Conservation (phyloP, 2,797 vertebrate genomes). For the Ceryle rudis region DNA sequence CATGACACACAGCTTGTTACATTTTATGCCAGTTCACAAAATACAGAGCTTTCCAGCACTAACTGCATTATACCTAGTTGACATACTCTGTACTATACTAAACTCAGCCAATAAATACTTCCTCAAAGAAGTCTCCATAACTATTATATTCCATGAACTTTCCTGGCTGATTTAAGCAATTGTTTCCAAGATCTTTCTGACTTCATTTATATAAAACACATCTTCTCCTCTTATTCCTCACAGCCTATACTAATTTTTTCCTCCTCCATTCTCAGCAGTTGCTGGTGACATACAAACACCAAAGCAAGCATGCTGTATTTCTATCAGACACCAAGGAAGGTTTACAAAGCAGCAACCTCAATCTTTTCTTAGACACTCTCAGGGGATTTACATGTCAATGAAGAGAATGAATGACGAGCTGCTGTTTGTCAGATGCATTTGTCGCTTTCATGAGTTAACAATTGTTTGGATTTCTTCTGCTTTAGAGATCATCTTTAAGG, state of each 20-base stretch:
- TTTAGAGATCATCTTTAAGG: background rate
- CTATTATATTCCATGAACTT: slow-evolving; percentile 8
- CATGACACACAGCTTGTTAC: background rate
- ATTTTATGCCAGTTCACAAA: slow-evolving; percentile 10
- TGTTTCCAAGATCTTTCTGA: slow-evolving; percentile 11
- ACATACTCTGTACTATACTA: background rate
- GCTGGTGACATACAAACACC: background rate
- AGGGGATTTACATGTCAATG: background rate
- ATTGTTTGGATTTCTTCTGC: background rate
- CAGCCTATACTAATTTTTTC: background rate
- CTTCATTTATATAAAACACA: background rate
- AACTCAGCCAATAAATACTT: slow-evolving; percentile 30
- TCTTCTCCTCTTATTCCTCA: background rate
- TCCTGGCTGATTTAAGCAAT: background rate
- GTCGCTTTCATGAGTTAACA: background rate
- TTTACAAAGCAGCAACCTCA: slow-evolving; percentile 1
- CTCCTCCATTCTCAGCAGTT: background rate
- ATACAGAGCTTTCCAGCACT: background rate
- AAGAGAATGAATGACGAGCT: background rate
- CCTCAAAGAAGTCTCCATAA: slow-evolving; percentile 18
- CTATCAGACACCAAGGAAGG: background rate
- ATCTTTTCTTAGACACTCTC: background rate
- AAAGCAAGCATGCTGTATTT: background rate
- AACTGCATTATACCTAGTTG: slow-evolving; percentile 32
- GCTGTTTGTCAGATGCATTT: background rate